Conservation (phyloP, 2,113 vertebrate genomes). For the Agelaius phoeniceus region DNA sequence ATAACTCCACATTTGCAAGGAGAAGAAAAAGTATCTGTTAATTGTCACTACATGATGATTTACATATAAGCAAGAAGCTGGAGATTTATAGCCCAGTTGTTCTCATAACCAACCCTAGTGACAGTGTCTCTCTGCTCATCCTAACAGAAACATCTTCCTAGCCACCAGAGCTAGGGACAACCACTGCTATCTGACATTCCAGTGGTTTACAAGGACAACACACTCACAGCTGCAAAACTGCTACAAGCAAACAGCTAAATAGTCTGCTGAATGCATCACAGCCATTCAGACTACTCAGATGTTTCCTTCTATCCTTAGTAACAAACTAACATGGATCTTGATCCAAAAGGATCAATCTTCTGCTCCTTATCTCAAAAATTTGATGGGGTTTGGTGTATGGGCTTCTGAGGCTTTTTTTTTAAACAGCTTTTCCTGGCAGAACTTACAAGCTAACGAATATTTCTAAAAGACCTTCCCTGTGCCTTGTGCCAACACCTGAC, state of each 20-base stretch:
- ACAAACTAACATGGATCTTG: background rate
- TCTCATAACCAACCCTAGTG: background rate
- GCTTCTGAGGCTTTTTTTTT: background rate
- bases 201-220: background rate
- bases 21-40: background rate
- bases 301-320: background rate
- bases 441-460: background rate
- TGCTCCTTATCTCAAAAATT: background rate
- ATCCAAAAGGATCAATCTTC: background rate
- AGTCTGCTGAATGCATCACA: background rate
- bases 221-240: background rate
- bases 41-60: background rate
- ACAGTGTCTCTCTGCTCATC: background rate
- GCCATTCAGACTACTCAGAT: background rate
- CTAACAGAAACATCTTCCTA: background rate
- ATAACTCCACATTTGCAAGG: background rate
- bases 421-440: background rate
- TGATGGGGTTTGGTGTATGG: background rate
- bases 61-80: background rate
- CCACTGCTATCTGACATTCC: background rate
- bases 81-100: background rate
- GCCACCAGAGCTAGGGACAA: background rate
- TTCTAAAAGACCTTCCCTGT: background rate
- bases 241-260: background rate
- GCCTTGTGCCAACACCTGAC: background rate